Conservation (phyloP, 2,113 vertebrate genomes). For the Platichthys flesus region DNA sequence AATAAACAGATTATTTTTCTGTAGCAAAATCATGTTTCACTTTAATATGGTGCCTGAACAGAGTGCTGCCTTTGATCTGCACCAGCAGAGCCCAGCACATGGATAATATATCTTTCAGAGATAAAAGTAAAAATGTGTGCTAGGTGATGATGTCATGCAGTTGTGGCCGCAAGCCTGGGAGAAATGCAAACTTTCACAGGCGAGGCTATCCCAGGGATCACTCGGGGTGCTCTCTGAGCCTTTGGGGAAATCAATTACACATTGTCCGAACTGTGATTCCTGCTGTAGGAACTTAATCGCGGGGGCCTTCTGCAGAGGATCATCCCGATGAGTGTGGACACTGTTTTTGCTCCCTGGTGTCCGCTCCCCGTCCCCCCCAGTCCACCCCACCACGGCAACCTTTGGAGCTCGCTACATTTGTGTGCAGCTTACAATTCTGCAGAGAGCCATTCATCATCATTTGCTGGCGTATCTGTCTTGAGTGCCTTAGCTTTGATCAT, state of each 20-base stretch:
- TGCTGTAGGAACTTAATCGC: slow-evolving; percentile 72
- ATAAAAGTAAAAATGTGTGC: slow-evolving; percentile 86
- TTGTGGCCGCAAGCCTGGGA: slow-evolving; percentile 72
- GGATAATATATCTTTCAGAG: slow-evolving; percentile 86
- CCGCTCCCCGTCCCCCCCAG: slow-evolving; percentile 33
- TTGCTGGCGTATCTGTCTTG: slow-evolving; percentile 95
- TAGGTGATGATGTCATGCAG: slow-evolving; percentile 83
- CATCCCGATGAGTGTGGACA: slow-evolving; percentile 86
- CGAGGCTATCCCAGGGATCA: slow-evolving; percentile 71
- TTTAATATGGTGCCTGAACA: slow-evolving; percentile 81
- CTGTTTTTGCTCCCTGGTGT: slow-evolving; percentile 86
- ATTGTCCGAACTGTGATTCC: slow-evolving; percentile 76
- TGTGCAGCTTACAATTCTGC: slow-evolving; percentile 92
- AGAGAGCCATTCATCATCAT: slow-evolving; percentile 99
- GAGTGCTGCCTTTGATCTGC: slow-evolving; percentile 82
- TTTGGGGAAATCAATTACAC: slow-evolving; percentile 80
- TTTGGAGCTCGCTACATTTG: slow-evolving; percentile 91
- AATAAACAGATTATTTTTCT: slow-evolving; percentile 85
- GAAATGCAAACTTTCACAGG: slow-evolving; percentile 80
- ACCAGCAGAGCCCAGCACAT: slow-evolving; percentile 74
- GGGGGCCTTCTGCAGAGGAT: slow-evolving; percentile 81
- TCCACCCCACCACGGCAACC: slow-evolving; percentile 74
- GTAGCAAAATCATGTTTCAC: slow-evolving; percentile 83
- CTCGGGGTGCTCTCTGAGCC: slow-evolving; percentile 74
- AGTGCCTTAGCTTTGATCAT: slow-evolving; percentile 96